Percentiles rank a stretch among this genome's conserved stretches.
Conservation (phyloP, 2,888 invertebrate genomes). For the Sturmia bella region DNA sequence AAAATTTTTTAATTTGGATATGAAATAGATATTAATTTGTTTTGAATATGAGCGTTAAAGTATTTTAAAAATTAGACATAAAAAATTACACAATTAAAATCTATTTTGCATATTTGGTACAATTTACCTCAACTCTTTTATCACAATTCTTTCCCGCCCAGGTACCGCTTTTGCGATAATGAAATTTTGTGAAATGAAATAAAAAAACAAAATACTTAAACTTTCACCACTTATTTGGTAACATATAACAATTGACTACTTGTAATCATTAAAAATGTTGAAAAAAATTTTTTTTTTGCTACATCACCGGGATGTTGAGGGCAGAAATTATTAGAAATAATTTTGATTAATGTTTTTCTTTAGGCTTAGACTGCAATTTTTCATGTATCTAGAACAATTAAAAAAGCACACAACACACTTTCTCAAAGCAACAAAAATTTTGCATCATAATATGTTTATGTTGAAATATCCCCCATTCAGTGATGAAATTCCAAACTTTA, state of each 20-base stretch:
- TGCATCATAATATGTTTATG: conserved; percentile 43
- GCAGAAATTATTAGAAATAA: not conserved
- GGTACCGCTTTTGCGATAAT: no score
- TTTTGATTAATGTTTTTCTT: conserved; percentile 27
- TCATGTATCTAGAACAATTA: not conserved
- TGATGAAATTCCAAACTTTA: conserved; percentile 75
- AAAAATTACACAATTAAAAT: no score
- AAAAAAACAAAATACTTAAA: conserved; percentile 22
- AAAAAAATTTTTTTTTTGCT: conserved; percentile 15
- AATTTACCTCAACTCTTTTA: no score
- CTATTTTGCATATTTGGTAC: no score
- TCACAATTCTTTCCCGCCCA: no score
- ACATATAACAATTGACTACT: conserved; percentile 53
- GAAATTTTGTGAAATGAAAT: no score
- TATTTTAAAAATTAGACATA: no score
- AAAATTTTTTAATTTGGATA: no score
- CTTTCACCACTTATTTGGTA: conserved; percentile 46
- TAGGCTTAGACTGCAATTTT: not conserved
- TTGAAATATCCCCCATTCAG: conserved; percentile 76
- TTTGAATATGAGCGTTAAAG: no score
- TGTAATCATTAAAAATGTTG: conserved; percentile 42
- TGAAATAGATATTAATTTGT: no score
- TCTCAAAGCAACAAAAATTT: not conserved
- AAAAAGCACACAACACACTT: not conserved
- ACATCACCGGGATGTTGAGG: not conserved